phyloP scores from a whole-genome alignment of 2,113 vertebrate species.

The Corynorhinus townsendii region DNA sequence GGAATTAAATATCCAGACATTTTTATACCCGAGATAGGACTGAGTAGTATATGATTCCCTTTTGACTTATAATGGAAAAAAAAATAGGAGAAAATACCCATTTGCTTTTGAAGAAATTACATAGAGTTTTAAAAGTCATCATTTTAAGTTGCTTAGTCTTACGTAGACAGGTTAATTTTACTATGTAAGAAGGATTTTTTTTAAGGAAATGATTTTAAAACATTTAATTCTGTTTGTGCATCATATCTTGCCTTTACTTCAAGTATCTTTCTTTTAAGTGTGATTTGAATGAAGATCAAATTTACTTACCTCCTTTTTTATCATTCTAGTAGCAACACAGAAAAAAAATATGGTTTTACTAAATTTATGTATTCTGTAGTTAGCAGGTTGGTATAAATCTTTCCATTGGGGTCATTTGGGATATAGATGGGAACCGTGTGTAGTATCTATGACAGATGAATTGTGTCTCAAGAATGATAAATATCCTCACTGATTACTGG shows the following conservation, averaged over 20 bases:
- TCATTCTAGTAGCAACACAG: not conserved
- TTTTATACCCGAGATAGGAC: not conserved
- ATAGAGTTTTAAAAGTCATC: constrained; percentile 2
- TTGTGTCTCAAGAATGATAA: not conserved
- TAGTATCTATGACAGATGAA: not conserved
- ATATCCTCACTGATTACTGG: not conserved
- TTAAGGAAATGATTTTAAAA: not conserved
- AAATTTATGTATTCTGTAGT: constrained; percentile 3
- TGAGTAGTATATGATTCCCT: not conserved
- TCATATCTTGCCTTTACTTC: not conserved
- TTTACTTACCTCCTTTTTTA: not conserved
- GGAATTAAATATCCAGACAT: not conserved
- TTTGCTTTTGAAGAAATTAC: constrained; percentile 32
- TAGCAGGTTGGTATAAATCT: not conserved
- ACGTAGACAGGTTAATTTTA: not conserved
- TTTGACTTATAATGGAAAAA: not conserved
- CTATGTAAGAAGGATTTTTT: not conserved
- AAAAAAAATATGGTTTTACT: not conserved
- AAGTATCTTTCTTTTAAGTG: not conserved
- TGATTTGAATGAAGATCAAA: constrained; percentile 24
- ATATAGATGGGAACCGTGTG: not conserved
- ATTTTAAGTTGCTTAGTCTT: not conserved
- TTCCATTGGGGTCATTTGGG: not conserved
- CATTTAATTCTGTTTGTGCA: not conserved
- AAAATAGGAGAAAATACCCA: not conserved